Evolutionary conservation across 2,888 invertebrate genomes (phyloP).

Genomic region (Labia minor): DNA sequence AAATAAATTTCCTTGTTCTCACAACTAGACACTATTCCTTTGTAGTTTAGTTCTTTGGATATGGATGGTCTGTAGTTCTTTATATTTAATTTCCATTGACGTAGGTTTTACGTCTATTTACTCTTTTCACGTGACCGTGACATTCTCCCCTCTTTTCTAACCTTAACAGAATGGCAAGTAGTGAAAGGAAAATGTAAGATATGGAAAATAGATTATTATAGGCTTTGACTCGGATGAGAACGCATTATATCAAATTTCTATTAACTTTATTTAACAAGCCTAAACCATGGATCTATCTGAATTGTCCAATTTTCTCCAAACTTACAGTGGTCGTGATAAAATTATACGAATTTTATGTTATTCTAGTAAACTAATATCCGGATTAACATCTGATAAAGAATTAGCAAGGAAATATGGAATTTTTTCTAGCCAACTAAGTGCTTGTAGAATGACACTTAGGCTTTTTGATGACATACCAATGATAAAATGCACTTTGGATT

Average conservation of each 20-base stretch:
- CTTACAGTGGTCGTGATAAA: conserved; percentile 77
- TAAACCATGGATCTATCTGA: conserved; percentile 23
- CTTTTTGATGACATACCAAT: conserved; percentile 78
- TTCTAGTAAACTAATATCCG: conserved; percentile 57
- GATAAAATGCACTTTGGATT: conserved; percentile 58
- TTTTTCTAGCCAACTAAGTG: conserved; percentile 60
- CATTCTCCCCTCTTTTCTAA: background rate
- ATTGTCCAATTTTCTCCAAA: conserved; percentile 50
- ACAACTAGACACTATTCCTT: no score
- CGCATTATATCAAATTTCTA: no score
- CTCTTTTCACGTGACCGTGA: conserved; percentile 8
- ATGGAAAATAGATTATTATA: background rate
- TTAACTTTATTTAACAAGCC: background rate
- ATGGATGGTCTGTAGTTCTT: no score
- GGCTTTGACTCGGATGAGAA: no score
- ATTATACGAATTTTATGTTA: conserved; percentile 68
- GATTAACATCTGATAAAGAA: conserved; percentile 48
- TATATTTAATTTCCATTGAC: no score
- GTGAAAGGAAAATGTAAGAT: background rate
- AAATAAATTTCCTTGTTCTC: no score
- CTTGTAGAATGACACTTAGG: conserved; percentile 63
- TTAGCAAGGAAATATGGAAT: conserved; percentile 46
- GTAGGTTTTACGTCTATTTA: no score
- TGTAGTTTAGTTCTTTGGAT: no score
- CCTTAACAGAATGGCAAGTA: background rate